Conservation (phyloP, 2,797 vertebrate species). For the Cygnus olor region DNA sequence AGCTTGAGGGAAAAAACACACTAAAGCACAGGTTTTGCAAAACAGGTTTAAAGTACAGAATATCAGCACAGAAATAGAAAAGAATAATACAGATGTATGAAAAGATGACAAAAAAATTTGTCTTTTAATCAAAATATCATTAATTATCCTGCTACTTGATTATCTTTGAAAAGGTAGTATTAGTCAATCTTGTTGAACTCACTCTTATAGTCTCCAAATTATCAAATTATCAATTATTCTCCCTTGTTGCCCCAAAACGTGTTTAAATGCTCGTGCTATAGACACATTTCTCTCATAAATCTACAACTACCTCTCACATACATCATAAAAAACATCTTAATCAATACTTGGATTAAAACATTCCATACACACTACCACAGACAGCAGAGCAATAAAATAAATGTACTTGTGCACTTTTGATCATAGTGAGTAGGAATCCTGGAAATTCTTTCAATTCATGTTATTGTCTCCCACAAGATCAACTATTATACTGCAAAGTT, state of each 20-base stretch:
- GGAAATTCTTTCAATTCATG: not conserved
- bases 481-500: not conserved
- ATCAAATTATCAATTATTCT: not conserved
- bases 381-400: not conserved
- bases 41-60: not conserved
- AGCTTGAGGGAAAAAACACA: not conserved
- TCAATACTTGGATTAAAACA: not conserved
- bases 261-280: not conserved
- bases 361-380: not conserved
- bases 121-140: not conserved
- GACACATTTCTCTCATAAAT: not conserved
- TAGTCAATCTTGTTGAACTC: not conserved
- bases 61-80: not conserved
- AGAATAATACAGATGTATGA: not conserved
- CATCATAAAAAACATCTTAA: not conserved
- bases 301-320: not conserved
- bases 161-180: not conserved
- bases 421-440: not conserved
- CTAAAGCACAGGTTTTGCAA: not conserved
- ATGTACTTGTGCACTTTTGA: not conserved
- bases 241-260: not conserved
- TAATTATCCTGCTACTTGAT: not conserved
- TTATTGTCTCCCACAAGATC: not conserved
- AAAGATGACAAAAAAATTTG: not conserved
- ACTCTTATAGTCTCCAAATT: not conserved